phyloP scores from a whole-genome alignment of 2,113 vertebrate genomes.

The Tragelaphus buxtoni region DNA sequence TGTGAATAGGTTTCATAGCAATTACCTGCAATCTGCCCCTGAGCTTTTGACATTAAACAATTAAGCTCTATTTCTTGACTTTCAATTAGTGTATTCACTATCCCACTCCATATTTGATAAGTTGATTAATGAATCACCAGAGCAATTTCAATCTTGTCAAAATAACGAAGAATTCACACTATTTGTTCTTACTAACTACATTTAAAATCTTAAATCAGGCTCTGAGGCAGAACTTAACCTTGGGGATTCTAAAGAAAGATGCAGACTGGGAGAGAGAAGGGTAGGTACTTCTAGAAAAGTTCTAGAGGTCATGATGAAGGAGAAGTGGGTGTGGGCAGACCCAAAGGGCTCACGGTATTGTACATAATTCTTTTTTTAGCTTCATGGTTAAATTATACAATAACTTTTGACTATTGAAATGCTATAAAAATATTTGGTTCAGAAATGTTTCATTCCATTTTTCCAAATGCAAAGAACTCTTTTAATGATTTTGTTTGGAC shows the following conservation, averaged over 20 bases:
- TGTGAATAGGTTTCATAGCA: conserved; percentile 38
- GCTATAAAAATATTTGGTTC: not conserved
- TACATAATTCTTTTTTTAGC: not conserved
- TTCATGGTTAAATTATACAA: not conserved
- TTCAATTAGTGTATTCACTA: conserved; percentile 65
- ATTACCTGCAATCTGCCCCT: conserved; percentile 53
- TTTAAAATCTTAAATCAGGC: conserved; percentile 41
- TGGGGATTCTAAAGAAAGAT: not conserved
- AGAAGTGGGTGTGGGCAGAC: too few species aligned
- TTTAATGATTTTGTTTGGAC: not conserved
- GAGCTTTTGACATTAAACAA: conserved; percentile 70
- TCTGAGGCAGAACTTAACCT: not conserved
- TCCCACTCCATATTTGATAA: conserved; percentile 37
- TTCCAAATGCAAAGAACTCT: not conserved
- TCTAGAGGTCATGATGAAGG: not conserved
- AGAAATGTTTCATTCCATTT: not conserved
- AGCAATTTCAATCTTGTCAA: conserved; percentile 60
- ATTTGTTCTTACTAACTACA: conserved; percentile 60
- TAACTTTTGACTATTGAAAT: not conserved
- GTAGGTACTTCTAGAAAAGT: not conserved
- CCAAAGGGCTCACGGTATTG: not conserved
- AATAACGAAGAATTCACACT: conserved; percentile 57
- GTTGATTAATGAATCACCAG: conserved; percentile 58
- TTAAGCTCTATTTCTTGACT: conserved; percentile 64
- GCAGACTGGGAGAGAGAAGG: not conserved